phyloP scores from a whole-genome alignment of 2,888 invertebrate genomes.

The Dryadula phaetusa region DNA sequence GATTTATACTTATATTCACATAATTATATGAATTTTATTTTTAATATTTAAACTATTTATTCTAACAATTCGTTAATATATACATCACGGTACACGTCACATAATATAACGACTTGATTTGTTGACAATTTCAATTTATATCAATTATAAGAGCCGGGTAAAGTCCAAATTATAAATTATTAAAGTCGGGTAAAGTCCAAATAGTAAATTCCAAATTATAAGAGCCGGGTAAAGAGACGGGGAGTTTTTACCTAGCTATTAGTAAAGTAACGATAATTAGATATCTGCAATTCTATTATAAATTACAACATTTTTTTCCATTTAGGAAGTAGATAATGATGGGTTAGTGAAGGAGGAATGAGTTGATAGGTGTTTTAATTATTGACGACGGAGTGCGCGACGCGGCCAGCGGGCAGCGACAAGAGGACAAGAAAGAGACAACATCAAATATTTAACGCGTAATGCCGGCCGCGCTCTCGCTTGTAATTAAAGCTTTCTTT shows the following conservation, averaged over 20 bases:
- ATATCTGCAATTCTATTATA: slow-evolving; percentile 33
- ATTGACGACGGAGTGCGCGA: slow-evolving; percentile 52
- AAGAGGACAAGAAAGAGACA: slow-evolving; percentile 75
- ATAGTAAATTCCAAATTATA: no score
- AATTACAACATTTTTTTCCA: slow-evolving; percentile 40
- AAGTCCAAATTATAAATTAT: no score
- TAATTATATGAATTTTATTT: no score
- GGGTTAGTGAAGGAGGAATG: slow-evolving; percentile 78
- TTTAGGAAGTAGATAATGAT: slow-evolving; percentile 66
- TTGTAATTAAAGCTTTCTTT: slow-evolving; percentile 84
- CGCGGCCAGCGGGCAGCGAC: slow-evolving; percentile 51
- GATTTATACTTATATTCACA: no score
- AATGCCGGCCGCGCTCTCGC: slow-evolving; percentile 81
- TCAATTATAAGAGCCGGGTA: slow-evolving; percentile 24
- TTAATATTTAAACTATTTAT: background rate
- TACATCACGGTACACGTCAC: background rate
- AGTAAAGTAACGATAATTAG: slow-evolving; percentile 34
- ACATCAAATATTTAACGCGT: slow-evolving; percentile 83
- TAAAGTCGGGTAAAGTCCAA: no score
- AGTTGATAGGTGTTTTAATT: slow-evolving; percentile 83
- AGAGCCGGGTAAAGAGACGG: slow-evolving; percentile 19
- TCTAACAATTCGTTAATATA: background rate
- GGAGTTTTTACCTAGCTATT: slow-evolving; percentile 40
- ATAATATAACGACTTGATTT: background rate
- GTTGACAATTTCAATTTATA: slow-evolving; percentile 1